These are phyloP conservation scores for Drosophila rhopaloa DNA, from an alignment of 1,140 invertebrate species.

Conservation along the genomic window DNA sequence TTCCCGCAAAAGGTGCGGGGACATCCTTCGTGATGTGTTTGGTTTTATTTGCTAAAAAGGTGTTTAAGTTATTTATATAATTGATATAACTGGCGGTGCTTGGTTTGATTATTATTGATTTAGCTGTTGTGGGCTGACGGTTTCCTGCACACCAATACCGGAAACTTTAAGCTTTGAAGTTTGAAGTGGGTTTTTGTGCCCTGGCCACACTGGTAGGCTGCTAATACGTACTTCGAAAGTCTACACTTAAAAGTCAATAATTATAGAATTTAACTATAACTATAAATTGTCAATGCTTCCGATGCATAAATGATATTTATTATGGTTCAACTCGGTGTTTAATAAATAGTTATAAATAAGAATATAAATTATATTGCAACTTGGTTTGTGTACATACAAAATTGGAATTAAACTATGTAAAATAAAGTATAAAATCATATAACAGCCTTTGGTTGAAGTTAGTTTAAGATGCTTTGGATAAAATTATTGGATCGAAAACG, in stretches of 20 bases:
- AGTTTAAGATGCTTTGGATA: conserved; percentile 62
- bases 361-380: conserved; percentile 75
- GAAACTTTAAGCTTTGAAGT: conserved; percentile 24
- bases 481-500: conserved; percentile 43
- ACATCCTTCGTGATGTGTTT: conserved; percentile 17
- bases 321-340: conserved; percentile 40
- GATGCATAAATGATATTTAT: conserved; percentile 53
- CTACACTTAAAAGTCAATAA: conserved; percentile 33
- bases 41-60: conserved; percentile 48
- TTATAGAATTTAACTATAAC: conserved; percentile 47
- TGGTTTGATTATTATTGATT: conserved; percentile 45
- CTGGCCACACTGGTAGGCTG: conserved; percentile 26
- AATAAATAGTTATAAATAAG: conserved; percentile 67
- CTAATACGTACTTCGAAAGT: conserved; percentile 40
- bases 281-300: conserved; percentile 66
- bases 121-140: conserved; percentile 38
- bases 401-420: conserved; percentile 42
- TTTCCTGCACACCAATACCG: conserved; percentile 1
- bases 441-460: conserved; percentile 75
- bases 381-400: conserved; percentile 42
- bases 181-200: conserved; percentile 52
- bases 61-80: conserved; percentile 51
- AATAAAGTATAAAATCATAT: conserved; percentile 69
- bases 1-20: conserved; percentile 30
- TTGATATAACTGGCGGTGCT: conserved; percentile 79